Evolutionary conservation across 2,797 vertebrate species (phyloP).

Genomic region (Peromyscus eremicus): DNA sequence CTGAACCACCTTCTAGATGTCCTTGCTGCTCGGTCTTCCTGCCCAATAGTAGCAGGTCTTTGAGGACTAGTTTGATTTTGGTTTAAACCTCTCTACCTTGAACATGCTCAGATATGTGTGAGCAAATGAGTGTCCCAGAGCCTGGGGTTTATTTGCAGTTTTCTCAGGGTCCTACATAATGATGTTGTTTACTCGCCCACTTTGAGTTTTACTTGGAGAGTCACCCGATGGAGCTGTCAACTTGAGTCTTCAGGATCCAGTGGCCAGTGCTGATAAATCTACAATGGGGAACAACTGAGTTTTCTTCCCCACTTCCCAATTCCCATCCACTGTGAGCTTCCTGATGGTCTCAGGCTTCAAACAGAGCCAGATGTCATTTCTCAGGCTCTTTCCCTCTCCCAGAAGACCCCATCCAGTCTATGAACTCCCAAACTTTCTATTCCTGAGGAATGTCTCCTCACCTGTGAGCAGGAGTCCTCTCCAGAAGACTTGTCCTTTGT

Average conservation of each 20-base stretch:
- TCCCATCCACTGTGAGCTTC: no score
- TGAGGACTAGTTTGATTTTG: not conserved
- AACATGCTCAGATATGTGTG: not conserved
- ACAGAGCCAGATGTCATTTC: no score
- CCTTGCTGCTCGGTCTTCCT: not conserved
- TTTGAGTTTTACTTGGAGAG: not conserved
- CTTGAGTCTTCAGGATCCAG: not conserved
- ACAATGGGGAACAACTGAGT: not conserved
- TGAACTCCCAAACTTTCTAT: not conserved
- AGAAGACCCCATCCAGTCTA: no score
- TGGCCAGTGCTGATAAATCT: not conserved
- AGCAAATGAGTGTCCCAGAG: no score
- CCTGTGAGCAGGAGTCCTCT: not conserved
- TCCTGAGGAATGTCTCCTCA: not conserved
- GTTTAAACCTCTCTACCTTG: not conserved
- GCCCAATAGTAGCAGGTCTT: accelerated
- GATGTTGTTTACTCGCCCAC: accelerated
- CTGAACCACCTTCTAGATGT: not conserved
- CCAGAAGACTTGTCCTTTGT: not conserved
- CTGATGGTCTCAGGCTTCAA: no score
- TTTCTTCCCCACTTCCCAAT: not conserved
- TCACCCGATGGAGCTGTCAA: not conserved
- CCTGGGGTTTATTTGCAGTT: no score
- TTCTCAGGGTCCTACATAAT: not conserved
- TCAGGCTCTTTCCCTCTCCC: no score